Base-by-base conservation (phyloP, 2,113 vertebrate species). In the Catharus bicknelli region DNA sequence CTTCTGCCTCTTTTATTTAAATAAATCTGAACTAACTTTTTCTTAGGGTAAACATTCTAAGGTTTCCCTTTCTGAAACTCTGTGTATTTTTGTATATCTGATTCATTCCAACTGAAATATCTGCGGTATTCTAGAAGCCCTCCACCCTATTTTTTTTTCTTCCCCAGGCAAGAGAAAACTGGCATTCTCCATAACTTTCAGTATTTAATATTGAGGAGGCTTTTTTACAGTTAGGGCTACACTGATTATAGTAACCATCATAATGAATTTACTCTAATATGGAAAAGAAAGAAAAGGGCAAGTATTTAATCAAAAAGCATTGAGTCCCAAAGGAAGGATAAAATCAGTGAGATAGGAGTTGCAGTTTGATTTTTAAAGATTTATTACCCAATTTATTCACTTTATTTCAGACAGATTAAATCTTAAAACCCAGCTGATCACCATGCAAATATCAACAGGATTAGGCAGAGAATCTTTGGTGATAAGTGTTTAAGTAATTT, bases 391-490 rank as follows among this genome's bases (percentile, higher is more conserved):
- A 48, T 75, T 88, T 81, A 84, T 93, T 93, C 36, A 32, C 83
- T 91, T 74, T 66, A 45, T 72, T 91, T 78, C 64, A 86, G 72
- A 16, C 30, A 83, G 59, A 86, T 92, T 72, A 86, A 83, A 90
- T 30, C 45, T 30, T 74, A 83, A 83, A 93, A 4, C 51, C 16
- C 66, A 83, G 55, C 43, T 51, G 70, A 92, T 80, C n/a, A 36
- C 50, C 36, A 72, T 36, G 76, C 76, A 92, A 83, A 78, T 90
- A 86, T 86, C 69, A 86, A 84, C 38, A 78, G 69, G 58, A 92
- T 92, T 92, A 86, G 93, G 40, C 86, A 72, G 14, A 23, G 36
- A 55, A 21, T 84, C 50, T 68, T 75, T 86, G 42, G 53, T 88
- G 80, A 61, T 43, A 75, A 74, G 45, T 67, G 48, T 86, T 94